Conservation (phyloP, 2,113 vertebrate species). For the Rostratula benghalensis region DNA sequence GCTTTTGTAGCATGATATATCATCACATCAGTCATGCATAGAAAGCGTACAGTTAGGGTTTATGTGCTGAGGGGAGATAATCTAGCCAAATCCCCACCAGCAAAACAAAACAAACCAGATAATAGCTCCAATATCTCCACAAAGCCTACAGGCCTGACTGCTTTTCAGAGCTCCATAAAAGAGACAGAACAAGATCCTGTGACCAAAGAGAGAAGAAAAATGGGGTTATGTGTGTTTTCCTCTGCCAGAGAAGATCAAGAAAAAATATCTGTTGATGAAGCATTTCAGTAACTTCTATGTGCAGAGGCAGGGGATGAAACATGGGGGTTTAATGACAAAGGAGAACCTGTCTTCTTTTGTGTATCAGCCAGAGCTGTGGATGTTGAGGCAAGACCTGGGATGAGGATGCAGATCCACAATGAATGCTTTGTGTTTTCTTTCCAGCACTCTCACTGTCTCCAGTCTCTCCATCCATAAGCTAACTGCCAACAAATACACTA, state of each 20-base stretch:
- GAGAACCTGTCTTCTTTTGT: background rate
- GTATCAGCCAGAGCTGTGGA: background rate
- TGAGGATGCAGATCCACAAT: background rate
- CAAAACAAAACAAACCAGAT: conserved; percentile 25
- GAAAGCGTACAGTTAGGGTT: background rate
- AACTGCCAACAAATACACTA: background rate
- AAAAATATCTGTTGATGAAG: background rate
- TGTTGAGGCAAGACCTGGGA: background rate
- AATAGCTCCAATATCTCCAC: background rate
- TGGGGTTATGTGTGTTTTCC: background rate
- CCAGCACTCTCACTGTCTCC: background rate
- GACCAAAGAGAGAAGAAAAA: background rate
- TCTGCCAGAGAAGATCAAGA: background rate
- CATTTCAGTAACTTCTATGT: background rate
- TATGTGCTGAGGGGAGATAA: background rate
- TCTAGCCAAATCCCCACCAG: conserved; percentile 3
- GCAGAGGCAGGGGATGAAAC: background rate
- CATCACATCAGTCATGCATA: background rate
- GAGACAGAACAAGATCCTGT: background rate
- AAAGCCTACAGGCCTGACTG: conserved; percentile 7
- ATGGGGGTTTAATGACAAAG: background rate
- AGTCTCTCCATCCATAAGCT: background rate
- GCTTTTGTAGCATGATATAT: conserved; percentile 9
- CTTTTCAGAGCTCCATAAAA: background rate
- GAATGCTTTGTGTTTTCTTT: background rate